phyloP scores from a whole-genome alignment of 2,888 invertebrate species.

The Yponomeuta plumbellus region DNA sequence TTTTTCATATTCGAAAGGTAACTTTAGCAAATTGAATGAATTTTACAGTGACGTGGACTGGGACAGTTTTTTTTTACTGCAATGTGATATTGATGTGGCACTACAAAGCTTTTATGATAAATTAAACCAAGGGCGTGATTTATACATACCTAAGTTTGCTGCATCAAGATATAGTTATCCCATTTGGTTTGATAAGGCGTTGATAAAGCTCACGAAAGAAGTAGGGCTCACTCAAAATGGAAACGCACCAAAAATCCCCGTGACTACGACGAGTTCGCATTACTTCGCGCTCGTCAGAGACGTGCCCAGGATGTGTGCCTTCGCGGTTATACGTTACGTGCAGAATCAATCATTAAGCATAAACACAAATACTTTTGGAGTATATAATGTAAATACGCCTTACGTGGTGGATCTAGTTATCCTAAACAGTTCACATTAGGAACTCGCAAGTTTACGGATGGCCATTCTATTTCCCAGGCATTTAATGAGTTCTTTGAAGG shows the following conservation, averaged over 20 bases:
- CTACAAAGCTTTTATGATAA: background rate
- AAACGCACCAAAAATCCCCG: conserved; percentile 8
- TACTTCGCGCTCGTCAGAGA: conserved; percentile 5
- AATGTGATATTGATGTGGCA: background rate
- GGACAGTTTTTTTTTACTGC: background rate
- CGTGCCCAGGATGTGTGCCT: background rate
- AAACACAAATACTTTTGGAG: conserved; percentile 8
- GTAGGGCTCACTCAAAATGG: conserved; percentile 9
- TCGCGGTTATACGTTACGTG: too few species aligned
- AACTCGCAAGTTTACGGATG: background rate
- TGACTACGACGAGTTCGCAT: conserved; percentile 11
- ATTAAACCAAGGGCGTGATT: background rate
- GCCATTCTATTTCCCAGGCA: background rate
- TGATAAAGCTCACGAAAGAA: conserved; percentile 7
- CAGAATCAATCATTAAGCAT: background rate
- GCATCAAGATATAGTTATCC: background rate
- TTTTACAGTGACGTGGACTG: background rate
- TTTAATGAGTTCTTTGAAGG: conserved; percentile 11
- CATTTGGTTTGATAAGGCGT: background rate
- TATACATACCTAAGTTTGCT: background rate
- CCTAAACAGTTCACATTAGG: background rate
- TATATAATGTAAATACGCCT: conserved; percentile 4
- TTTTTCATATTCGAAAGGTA: background rate
- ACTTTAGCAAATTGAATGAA: background rate
- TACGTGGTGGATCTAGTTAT: conserved; percentile 7